Evolutionary conservation across 2,113 vertebrate genomes (phyloP).

Genomic region (Procavia capensis): DNA sequence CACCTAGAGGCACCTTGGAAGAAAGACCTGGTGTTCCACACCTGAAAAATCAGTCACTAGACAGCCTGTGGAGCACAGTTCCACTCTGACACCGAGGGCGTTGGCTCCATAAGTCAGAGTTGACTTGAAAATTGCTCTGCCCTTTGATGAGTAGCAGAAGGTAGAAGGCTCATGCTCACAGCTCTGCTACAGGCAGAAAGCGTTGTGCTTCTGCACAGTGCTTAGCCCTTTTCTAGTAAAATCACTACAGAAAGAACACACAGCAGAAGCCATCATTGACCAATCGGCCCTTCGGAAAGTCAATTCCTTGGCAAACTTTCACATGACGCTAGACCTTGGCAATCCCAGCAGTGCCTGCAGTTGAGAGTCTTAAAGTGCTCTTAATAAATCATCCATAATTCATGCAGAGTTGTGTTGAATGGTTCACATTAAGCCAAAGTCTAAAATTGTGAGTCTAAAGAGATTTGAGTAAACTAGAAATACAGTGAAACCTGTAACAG

Average conservation of each 20-base stretch:
- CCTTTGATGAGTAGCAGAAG: too few species aligned
- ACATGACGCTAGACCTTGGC: not conserved
- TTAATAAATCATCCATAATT: constrained; percentile 67
- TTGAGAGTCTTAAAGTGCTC: constrained; percentile 39
- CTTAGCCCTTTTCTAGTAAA: not conserved
- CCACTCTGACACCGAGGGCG: not conserved
- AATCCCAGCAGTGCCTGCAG: constrained; percentile 5
- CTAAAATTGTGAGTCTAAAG: constrained; percentile 57
- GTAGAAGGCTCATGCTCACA: not conserved
- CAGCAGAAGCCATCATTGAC: not conserved
- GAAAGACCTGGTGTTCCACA: not conserved
- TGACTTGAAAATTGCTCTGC: too few species aligned
- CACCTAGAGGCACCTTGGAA: not conserved
- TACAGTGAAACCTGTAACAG: not conserved
- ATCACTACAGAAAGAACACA: not conserved
- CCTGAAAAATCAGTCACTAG: not conserved
- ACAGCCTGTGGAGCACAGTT: not conserved
- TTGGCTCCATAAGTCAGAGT: too few species aligned
- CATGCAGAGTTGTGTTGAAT: not conserved
- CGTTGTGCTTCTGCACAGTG: not conserved
- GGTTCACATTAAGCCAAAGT: constrained; percentile 41
- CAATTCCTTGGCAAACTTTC: constrained; percentile 52
- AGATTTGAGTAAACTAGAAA: constrained; percentile 63
- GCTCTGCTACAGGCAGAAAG: not conserved
- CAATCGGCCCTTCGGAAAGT: not conserved